Evolutionary conservation across 2,113 vertebrate species (phyloP).

Genomic region (Myotis davidii): DNA sequence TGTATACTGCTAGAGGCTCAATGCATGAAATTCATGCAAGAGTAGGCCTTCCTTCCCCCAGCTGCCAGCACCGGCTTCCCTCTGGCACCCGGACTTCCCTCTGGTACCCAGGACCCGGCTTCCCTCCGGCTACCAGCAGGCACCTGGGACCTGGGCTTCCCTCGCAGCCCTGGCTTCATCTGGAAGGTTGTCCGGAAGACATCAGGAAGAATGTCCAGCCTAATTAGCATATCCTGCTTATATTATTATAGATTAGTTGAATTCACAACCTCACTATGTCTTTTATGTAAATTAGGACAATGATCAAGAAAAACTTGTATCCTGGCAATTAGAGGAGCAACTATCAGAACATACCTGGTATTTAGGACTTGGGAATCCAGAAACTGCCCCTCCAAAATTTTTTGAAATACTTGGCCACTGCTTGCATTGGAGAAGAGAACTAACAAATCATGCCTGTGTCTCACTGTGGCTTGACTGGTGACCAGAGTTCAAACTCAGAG

Average conservation of each 20-base stretch:
- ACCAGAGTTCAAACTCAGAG: not conserved
- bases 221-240: no score
- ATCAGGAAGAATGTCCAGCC: no score
- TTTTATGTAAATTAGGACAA: not conserved
- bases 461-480: not conserved
- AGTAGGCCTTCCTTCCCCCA: no score
- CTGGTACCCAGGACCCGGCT: no score
- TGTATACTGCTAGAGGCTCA: not conserved
- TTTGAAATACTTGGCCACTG: accelerated
- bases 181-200: no score
- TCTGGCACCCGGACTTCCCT: no score
- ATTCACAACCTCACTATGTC: not conserved
- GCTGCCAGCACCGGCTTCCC: no score
- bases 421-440: not conserved
- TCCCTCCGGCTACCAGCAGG: no score
- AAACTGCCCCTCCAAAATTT: not conserved
- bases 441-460: not conserved
- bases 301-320: not conserved
- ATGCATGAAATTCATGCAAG: no score
- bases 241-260: not conserved
- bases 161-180: no score
- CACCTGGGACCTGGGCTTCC: no score
- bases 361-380: not conserved
- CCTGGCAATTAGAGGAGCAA: not conserved
- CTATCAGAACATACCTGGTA: not conserved